Evolutionary conservation across 2,888 invertebrate species (phyloP), one percentile per base, ranked within the genome.

Genomic region (Crossocerus cetratus): DNA sequence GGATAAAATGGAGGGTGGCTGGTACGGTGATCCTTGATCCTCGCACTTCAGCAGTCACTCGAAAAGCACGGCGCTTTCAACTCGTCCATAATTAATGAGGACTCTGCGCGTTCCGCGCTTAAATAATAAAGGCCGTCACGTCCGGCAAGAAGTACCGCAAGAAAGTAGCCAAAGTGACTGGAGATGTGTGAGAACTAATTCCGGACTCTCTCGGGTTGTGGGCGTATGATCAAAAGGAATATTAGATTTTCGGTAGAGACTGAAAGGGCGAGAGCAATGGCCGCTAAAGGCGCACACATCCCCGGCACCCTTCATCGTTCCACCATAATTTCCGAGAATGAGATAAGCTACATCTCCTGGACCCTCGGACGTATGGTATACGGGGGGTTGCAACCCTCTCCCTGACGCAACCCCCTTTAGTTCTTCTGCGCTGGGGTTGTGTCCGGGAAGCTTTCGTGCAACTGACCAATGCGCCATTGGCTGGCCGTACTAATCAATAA

Each of bases 391-490:
- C 83, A 85, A 83, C 85, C 83, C 85, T 81, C 82, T 82, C 82
- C 58, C 76, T 69, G 65, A 65, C 73, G 68, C 81, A 84, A 81
- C 81, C 85, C 85, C 83, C 83, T 84, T 16, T 74, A 75, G 57
- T 69, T 72, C 73, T 69, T 82, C 79, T 57, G 72, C 78, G 75
- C 68, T 76, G 83, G 84, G 84, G 81, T 80, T 81, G 83, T 80
- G 72, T 78, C 78, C 64, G 82, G 78, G 83, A 80, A 80, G 81
- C 74, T 79, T 80, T 80, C 85, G 78, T 85, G 85, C 84, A 85
- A 86, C 86, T 87, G 87, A 87, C 87, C 87, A 83, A 85, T 86
- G 83, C 84, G 84, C 84, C 81, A 89, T 89, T 89, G 89, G 89
- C 82, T 83, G 80, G 76, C 80, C 77, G 76, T 77, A 78, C 72